Evolutionary conservation across 2,888 invertebrate genomes (phyloP).

Genomic region (Orthosia cruda): DNA sequence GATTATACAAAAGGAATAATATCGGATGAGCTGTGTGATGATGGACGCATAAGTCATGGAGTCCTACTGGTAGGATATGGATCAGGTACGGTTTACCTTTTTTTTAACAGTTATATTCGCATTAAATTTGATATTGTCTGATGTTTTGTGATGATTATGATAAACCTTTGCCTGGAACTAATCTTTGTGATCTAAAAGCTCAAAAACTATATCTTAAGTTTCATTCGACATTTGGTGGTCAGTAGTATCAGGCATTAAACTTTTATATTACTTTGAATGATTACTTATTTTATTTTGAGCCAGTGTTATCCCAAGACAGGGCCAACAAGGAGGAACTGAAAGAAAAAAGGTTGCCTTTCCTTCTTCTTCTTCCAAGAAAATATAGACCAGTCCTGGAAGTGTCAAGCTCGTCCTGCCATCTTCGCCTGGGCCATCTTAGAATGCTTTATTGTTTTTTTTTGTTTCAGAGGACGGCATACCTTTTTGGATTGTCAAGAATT

Average conservation of each 20-base stretch:
- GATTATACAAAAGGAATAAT: not conserved
- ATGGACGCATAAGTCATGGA: rapidly evolving
- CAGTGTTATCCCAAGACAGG: too few species aligned
- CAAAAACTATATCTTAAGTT: not conserved
- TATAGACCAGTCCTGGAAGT: not conserved
- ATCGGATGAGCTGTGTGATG: rapidly evolving
- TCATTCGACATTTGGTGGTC: not conserved
- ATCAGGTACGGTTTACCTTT: slow-evolving; percentile 13
- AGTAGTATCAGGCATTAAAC: not conserved
- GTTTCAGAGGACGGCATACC: slow-evolving; percentile 34
- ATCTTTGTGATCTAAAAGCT: not conserved
- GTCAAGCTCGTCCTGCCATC: too few species aligned
- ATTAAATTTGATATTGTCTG: not conserved
- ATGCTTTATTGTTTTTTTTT: not conserved
- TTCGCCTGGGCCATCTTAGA: too few species aligned
- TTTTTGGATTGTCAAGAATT: slow-evolving; percentile 91
- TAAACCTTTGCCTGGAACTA: not conserved
- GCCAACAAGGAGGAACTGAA: too few species aligned
- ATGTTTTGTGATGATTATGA: not conserved
- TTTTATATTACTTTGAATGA: too few species aligned
- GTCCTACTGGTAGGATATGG: slow-evolving; percentile 44
- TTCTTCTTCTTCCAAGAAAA: not conserved
- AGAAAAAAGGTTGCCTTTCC: too few species aligned
- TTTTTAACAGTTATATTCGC: too few species aligned
- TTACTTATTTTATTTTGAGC: too few species aligned